Conservation (phyloP, 1,140 invertebrate genomes). For the Aricia agestis region DNA sequence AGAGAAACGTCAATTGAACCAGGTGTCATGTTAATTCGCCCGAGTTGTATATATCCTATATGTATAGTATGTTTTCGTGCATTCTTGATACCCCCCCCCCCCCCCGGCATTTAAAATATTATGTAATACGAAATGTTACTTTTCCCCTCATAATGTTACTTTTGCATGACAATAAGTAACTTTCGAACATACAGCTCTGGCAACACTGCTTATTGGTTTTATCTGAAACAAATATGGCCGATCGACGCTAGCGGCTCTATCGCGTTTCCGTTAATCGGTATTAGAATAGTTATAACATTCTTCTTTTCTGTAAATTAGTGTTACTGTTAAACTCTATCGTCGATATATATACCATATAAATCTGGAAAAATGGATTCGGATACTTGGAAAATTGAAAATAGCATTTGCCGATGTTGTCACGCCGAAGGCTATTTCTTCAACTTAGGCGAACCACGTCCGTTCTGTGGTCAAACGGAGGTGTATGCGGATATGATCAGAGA, state of each 20-base stretch:
- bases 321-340: too few relatives aligned
- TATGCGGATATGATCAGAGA: slow-evolving; percentile 53
- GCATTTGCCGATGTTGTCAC: slow-evolving; percentile 60
- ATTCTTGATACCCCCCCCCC: too few relatives aligned
- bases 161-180: too few relatives aligned
- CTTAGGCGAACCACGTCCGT: slow-evolving; percentile 38
- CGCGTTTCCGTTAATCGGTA: not conserved
- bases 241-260: not conserved
- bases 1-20: too few relatives aligned
- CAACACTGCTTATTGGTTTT: too few relatives aligned
- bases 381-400: slow-evolving; percentile 45
- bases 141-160: too few relatives aligned
- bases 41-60: too few relatives aligned
- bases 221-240: not conserved
- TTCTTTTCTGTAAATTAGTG: not conserved
- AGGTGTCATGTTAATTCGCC: too few relatives aligned
- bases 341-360: not conserved
- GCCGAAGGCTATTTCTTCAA: slow-evolving; percentile 49
- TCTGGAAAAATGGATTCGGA: slow-evolving; percentile 41
- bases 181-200: too few relatives aligned
- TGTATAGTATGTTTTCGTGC: too few relatives aligned
- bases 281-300: not conserved
- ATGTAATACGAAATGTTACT: too few relatives aligned
- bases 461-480: slow-evolving; percentile 38
- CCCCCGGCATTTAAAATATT: too few relatives aligned